Evolutionary conservation across 64 coral and sea anemone genomes (phyloP).

Genomic region (Exaiptasia diaphana): DNA sequence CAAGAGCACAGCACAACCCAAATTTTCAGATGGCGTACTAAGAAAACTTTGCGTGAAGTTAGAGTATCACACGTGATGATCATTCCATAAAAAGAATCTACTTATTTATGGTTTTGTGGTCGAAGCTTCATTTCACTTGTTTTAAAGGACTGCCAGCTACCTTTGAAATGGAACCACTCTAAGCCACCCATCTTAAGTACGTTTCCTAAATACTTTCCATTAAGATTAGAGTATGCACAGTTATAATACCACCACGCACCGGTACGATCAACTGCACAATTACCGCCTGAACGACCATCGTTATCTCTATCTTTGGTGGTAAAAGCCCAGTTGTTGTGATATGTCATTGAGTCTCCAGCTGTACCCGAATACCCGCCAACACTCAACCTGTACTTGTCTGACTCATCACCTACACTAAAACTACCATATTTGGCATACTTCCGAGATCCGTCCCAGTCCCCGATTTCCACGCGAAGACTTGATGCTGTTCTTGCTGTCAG

Average conservation of each 20-base stretch:
- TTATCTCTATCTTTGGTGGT: constrained; percentile 56
- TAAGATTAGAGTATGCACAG: constrained; percentile 2
- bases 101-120: not conserved
- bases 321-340: constrained; percentile 10
- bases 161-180: not conserved
- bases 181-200: not conserved
- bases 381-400: constrained; percentile 21
- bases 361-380: constrained; percentile 33
- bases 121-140: constrained; percentile 2
- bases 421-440: constrained; percentile 20
- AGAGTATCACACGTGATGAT: too few relatives aligned
- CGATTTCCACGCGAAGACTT: constrained; percentile 27
- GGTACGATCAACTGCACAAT: not conserved
- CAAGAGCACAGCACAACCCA: too few relatives aligned
- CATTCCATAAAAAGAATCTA: not conserved
- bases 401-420: constrained; percentile 32
- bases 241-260: constrained; percentile 28
- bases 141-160: not conserved
- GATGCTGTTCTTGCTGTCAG: not conserved
- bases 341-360: constrained; percentile 40
- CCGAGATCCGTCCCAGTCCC: constrained; percentile 17
- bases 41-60: too few relatives aligned
- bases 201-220: constrained; percentile 28
- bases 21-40: too few relatives aligned
- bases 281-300: not conserved